phyloP scores from a whole-genome alignment of 2,888 invertebrate genomes.

The Mimachlamys varia region DNA sequence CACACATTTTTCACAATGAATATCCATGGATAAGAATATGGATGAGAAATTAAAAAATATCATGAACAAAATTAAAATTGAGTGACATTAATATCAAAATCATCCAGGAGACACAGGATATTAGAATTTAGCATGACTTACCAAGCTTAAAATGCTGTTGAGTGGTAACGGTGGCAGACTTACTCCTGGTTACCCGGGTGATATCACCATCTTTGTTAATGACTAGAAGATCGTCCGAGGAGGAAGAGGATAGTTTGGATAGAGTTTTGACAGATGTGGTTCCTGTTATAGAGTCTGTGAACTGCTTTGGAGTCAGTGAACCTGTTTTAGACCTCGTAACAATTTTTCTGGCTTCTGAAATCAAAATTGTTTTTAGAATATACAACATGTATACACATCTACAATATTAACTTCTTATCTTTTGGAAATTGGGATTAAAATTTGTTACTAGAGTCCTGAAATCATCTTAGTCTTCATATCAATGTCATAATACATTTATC shows the following conservation, averaged over 20 bases:
- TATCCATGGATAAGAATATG: no score
- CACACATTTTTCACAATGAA: no score
- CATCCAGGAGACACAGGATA: no score
- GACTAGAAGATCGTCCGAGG: slow-evolving; percentile 77
- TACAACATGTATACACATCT: background rate
- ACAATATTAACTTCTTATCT: background rate
- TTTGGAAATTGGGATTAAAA: background rate
- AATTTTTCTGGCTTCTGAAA: slow-evolving; percentile 82
- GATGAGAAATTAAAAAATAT: no score
- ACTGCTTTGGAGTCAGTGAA: slow-evolving; percentile 85
- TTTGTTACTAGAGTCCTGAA: no score
- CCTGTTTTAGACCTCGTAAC: slow-evolving; percentile 92
- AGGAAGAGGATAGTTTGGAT: slow-evolving; percentile 53
- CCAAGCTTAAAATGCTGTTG: slow-evolving; percentile 74
- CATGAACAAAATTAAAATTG: no score
- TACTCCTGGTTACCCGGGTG: slow-evolving; percentile 72
- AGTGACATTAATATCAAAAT: no score
- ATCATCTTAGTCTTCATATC: no score
- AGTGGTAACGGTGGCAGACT: slow-evolving; percentile 60
- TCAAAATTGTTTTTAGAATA: background rate
- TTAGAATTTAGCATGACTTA: slow-evolving; percentile 43
- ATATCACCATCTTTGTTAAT: slow-evolving; percentile 81
- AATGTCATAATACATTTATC: no score
- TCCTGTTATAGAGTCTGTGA: slow-evolving; percentile 83
- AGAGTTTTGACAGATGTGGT: slow-evolving; percentile 68